Evolutionary conservation across 2,888 invertebrate species (phyloP).

Genomic region (Leptinotarsa rubiginosa): DNA sequence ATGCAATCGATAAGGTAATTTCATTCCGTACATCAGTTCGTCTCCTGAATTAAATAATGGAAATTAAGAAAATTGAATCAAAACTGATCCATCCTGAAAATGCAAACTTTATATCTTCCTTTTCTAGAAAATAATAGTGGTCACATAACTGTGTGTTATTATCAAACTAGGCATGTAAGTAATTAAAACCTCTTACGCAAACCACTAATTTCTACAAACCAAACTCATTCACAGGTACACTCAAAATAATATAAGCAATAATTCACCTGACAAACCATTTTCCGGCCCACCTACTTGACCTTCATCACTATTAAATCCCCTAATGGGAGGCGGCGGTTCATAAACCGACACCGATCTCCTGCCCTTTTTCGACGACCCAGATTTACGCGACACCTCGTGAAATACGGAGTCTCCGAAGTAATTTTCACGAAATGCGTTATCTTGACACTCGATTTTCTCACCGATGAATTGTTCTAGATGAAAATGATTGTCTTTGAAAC

Average conservation of each 20-base stretch:
- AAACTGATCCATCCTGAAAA: no score
- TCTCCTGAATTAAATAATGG: no score
- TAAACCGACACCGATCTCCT: slow-evolving; percentile 34
- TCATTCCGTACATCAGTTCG: no score
- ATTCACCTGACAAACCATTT: slow-evolving; percentile 35
- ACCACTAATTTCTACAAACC: background rate
- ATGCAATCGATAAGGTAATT: no score
- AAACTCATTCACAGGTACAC: background rate
- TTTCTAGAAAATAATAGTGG: no score
- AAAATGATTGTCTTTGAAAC: slow-evolving; percentile 13
- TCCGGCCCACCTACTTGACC: slow-evolving; percentile 29
- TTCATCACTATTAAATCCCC: slow-evolving; percentile 27
- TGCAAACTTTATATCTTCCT: no score
- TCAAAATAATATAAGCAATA: slow-evolving; percentile 6
- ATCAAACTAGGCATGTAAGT: no score
- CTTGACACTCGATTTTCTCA: slow-evolving; percentile 30
- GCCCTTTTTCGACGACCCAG: slow-evolving; percentile 27
- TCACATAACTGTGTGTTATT: no score
- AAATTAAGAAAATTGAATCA: no score
- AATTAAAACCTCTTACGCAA: no score
- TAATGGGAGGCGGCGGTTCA: slow-evolving; percentile 33
- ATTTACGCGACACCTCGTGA: slow-evolving; percentile 27
- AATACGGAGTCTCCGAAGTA: slow-evolving; percentile 29
- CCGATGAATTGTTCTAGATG: slow-evolving; percentile 15
- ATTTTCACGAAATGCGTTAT: slow-evolving; percentile 31